Conservation (phyloP, 2,888 invertebrate genomes). For the Crossocerus cetratus region DNA sequence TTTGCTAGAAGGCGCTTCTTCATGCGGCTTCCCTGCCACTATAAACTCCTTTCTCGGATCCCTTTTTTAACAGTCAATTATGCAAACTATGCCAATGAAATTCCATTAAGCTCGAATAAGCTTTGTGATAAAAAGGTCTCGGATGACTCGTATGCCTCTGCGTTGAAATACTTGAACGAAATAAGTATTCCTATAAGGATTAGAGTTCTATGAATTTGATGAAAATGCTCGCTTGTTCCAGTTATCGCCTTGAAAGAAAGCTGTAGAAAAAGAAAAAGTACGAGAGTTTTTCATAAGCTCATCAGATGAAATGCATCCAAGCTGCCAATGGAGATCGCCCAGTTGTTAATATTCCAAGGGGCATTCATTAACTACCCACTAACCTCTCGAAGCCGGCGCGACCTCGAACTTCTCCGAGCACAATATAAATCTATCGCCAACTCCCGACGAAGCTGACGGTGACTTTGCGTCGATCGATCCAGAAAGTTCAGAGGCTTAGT, state of each 20-base stretch:
- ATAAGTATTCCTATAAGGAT: background rate
- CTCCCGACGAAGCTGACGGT: background rate
- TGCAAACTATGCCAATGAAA: slow-evolving; percentile 5
- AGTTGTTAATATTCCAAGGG: too few relatives aligned
- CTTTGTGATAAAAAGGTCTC: background rate
- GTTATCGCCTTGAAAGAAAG: background rate
- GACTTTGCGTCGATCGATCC: background rate
- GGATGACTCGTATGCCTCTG: background rate
- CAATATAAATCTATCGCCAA: too few relatives aligned
- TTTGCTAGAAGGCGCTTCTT: too few relatives aligned
- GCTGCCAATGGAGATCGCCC: too few relatives aligned
- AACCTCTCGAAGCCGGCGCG: too few relatives aligned
- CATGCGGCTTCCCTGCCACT: too few relatives aligned
- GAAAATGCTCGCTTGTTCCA: background rate
- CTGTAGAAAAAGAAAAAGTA: too few relatives aligned
- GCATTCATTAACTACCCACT: too few relatives aligned
- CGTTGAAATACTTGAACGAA: background rate
- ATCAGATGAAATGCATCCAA: too few relatives aligned
- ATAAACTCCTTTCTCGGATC: background rate
- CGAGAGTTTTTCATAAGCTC: too few relatives aligned
- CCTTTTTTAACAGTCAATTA: background rate
- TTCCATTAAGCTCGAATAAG: slow-evolving; percentile 2
- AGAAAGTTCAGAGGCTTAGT: background rate
- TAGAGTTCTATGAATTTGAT: background rate
- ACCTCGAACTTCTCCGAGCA: too few relatives aligned